A percentile compares a stretch with the other conserved stretches of the same genome.
Evolutionary conservation across 2,888 invertebrate genomes (phyloP).

Genomic region (Pachliopta kotzebuea): DNA sequence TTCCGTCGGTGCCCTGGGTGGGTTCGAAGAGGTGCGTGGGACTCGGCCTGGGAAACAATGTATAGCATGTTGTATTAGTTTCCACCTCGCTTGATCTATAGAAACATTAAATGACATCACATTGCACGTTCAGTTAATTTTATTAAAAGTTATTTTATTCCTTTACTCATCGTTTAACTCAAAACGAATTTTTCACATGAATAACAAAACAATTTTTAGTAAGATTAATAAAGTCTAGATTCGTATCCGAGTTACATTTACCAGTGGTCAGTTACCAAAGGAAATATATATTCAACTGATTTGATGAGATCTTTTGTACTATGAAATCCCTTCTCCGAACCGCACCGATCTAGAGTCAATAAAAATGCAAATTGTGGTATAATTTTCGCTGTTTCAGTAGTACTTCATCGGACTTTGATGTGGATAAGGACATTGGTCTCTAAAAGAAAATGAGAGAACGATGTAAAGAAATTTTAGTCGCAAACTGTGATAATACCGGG

Average conservation of each 20-base stretch:
- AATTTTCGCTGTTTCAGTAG: conserved; percentile 12
- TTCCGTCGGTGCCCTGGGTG: too few species aligned
- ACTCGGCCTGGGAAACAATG: too few species aligned
- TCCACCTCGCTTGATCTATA: too few species aligned
- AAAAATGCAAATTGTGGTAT: conserved; percentile 25
- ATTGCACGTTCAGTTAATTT: too few species aligned
- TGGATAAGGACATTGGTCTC: conserved; percentile 1
- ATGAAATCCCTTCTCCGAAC: conserved; percentile 16
- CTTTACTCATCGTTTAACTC: too few species aligned
- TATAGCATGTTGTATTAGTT: too few species aligned
- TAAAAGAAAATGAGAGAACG: background rate
- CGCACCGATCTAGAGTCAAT: conserved; percentile 19
- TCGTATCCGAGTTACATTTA: background rate
- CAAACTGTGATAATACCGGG: background rate
- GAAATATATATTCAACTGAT: conserved; percentile 13
- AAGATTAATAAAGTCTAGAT: background rate
- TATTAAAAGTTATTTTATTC: too few species aligned
- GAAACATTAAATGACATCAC: too few species aligned
- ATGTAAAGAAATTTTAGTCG: conserved; percentile 1
- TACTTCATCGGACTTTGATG: conserved; percentile 8
- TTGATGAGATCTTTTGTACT: conserved; percentile 19
- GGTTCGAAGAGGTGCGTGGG: too few species aligned
- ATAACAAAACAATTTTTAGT: too few species aligned
- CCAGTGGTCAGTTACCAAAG: conserved; percentile 8
- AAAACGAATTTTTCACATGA: too few species aligned